Percentiles rank a stretch among this genome's conserved stretches.
phyloP scores from a whole-genome alignment of 1,140 invertebrate genomes.

The Mylabris phalerata region DNA sequence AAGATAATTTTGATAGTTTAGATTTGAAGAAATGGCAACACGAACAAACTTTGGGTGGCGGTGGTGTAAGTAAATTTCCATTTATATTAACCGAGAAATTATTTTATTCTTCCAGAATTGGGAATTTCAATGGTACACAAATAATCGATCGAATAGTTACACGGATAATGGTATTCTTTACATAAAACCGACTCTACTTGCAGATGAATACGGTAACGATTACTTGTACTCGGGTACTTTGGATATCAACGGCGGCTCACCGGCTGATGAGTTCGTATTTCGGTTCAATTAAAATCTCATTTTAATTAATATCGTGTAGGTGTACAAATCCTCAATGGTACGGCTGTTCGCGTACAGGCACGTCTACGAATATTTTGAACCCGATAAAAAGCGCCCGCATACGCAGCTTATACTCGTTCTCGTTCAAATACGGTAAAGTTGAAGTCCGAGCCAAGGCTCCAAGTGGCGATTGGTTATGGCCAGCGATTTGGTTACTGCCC shows the following conservation, averaged over 20 bases:
- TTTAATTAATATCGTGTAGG: slow-evolving; percentile 35
- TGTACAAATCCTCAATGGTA: slow-evolving; percentile 51
- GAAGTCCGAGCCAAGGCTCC: slow-evolving; percentile 64
- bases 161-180: slow-evolving; percentile 49
- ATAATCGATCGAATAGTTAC: slow-evolving; percentile 59
- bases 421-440: slow-evolving; percentile 58
- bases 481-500: slow-evolving; percentile 55
- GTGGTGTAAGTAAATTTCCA: slow-evolving; percentile 49
- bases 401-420: slow-evolving; percentile 55
- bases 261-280: slow-evolving; percentile 47
- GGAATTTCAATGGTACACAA: slow-evolving; percentile 65
- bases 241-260: slow-evolving; percentile 50
- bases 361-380: slow-evolving; percentile 45
- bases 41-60: slow-evolving; percentile 56
- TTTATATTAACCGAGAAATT: neutral
- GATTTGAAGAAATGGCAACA: slow-evolving; percentile 58
- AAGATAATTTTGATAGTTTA: slow-evolving; percentile 57
- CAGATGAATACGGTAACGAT: slow-evolving; percentile 49
- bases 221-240: slow-evolving; percentile 45
- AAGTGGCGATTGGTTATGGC: slow-evolving; percentile 66
- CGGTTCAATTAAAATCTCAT: neutral
- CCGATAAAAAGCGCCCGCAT: slow-evolving; percentile 59
- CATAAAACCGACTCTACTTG: slow-evolving; percentile 53
- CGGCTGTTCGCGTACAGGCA: slow-evolving; percentile 44
- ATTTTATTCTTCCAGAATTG: slow-evolving; percentile 47